Evolutionary conservation across 2,797 vertebrate species (phyloP).

Genomic region (Pristis pectinata): DNA sequence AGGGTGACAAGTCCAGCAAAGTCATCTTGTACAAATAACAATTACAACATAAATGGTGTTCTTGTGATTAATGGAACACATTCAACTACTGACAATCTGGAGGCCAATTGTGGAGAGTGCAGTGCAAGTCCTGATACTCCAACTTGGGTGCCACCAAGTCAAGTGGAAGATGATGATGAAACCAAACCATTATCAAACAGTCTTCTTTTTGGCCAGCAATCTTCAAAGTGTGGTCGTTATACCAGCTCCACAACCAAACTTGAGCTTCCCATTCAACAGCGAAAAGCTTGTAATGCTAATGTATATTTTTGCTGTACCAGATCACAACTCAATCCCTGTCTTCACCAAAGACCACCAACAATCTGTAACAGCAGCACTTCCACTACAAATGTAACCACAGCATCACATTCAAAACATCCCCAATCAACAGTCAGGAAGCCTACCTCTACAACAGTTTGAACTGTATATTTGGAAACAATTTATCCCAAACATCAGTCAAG

Average conservation of each 20-base stretch:
- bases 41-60: background rate
- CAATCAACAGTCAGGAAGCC: slow-evolving; percentile 5
- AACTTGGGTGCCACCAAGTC: background rate
- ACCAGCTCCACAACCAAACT: background rate
- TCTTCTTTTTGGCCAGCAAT: background rate
- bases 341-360: background rate
- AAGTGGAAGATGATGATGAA: background rate
- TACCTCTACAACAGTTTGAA: slow-evolving; percentile 29
- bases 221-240: background rate
- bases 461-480: background rate
- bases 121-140: background rate
- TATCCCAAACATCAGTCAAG: background rate
- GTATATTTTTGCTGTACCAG: background rate
- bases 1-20: slow-evolving; percentile 44
- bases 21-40: slow-evolving; percentile 52
- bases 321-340: background rate
- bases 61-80: background rate
- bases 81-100: background rate
- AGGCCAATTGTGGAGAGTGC: background rate
- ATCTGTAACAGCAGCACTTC: background rate
- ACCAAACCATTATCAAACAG: background rate
- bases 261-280: background rate
- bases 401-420: background rate
- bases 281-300: background rate
- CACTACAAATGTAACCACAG: background rate